Base-by-base conservation (phyloP, 1,140 invertebrate species). In the Drosophila ercepeae region DNA sequence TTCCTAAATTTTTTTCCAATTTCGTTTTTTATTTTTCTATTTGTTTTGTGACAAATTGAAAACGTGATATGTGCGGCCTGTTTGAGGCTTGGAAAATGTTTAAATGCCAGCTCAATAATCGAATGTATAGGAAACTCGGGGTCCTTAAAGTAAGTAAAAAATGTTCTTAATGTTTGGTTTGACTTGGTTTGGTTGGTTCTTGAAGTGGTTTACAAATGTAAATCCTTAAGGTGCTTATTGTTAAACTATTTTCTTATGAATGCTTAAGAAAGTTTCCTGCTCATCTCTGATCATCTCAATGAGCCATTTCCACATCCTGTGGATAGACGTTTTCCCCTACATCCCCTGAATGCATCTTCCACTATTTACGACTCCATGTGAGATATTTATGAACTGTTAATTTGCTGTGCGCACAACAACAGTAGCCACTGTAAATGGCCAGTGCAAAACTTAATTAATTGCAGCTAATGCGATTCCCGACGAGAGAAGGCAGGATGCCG, bases 331-430 rank as follows among this genome's bases (percentile, higher is more conserved):
- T 36, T 25, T 25, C 45, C 23, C 7, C 18, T 14, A 27, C 19
- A 29, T 11, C 7, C 19, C 11, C 8, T 16, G 8, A 9, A 13
- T 9, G 7, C 0, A 32, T 46, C 61, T 41, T 16, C 54, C 52
- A 57, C 49, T 73, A 78, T 84, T 83, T 83, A 82, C 55, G 64
- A 48, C 54, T 55, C 52, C 71, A 67, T 68, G 67, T 72, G 73
- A 72, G 34, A 73, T 63, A 68, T 75, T 78, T 83, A 86, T 86
- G 82, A 86, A 70, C 81, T 88, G 81, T 88, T 86, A 77, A 88
- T 74, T 81, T 63, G 78, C 60, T 21, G 58, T 23, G 18, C 70
- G 63, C 60, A 53, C 78, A 78, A 72, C 51, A 45, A 42, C 59
- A 48, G 67, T 19, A 50, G 68, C 73, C 65, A 74, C 83, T 72